Evolutionary conservation across 2,113 vertebrate genomes (phyloP).

Genomic region (Crotalus tigris): DNA sequence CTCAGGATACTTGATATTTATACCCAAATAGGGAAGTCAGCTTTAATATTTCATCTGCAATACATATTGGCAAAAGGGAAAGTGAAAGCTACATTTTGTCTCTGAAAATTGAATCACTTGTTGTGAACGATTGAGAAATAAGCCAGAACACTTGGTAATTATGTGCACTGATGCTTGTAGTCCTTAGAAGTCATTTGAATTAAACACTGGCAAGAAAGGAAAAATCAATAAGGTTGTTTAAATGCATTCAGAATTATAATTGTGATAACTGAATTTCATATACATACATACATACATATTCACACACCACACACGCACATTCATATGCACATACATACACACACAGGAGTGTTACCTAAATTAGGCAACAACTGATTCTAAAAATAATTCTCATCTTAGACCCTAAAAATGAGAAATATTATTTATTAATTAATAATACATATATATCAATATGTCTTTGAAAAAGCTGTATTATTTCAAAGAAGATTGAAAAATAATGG

Average conservation of each 20-base stretch:
- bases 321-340: accelerated
- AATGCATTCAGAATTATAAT: constrained; percentile 71
- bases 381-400: background rate
- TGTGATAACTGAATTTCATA: constrained; percentile 68
- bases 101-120: constrained; percentile 56
- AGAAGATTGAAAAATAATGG: background rate
- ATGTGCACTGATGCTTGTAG: constrained; percentile 66
- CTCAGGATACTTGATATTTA: background rate
- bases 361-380: background rate
- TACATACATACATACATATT: background rate
- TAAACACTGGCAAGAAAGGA: constrained; percentile 74
- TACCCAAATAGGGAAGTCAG: background rate
- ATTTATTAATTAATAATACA: background rate
- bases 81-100: constrained; percentile 56
- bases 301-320: background rate
- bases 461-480: background rate
- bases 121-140: constrained; percentile 54
- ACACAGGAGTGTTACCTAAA: background rate
- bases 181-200: constrained; percentile 76
- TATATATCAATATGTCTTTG: background rate
- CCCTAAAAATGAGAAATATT: background rate
- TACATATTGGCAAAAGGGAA: constrained; percentile 7
- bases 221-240: constrained; percentile 80
- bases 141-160: constrained; percentile 75
- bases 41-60: constrained; percentile 20